phyloP scores from a whole-genome alignment of 2,113 vertebrate genomes.

The Suncus etruscus region DNA sequence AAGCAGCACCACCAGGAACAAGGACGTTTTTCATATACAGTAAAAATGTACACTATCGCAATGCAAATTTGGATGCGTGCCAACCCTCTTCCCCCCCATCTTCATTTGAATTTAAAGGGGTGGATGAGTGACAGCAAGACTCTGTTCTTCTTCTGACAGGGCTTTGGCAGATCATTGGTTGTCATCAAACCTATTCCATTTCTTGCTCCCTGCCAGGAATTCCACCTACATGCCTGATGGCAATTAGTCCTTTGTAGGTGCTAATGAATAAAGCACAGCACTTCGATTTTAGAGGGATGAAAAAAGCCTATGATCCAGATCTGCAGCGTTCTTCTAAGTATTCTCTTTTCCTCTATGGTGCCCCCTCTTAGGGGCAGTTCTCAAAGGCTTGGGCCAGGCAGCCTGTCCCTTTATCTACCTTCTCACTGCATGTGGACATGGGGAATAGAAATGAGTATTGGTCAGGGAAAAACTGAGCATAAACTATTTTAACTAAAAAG shows the following conservation, averaged over 20 bases:
- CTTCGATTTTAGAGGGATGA: constrained; percentile 80
- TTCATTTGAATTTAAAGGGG: constrained; percentile 90
- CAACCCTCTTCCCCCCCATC: constrained; percentile 86
- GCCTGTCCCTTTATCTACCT: not conserved
- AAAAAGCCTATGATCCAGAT: constrained; percentile 86
- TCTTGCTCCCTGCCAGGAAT: constrained; percentile 89
- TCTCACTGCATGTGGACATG: constrained; percentile 66
- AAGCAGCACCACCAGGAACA: constrained; percentile 70
- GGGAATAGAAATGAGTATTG: constrained; percentile 75
- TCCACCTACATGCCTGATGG: constrained; percentile 92
- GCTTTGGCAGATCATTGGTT: constrained; percentile 90
- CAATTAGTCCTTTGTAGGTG: constrained; percentile 90
- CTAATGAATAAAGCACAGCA: constrained; percentile 91
- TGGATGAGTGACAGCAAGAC: constrained; percentile 90
- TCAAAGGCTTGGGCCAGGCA: constrained; percentile 69
- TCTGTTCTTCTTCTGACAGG: constrained; percentile 88
- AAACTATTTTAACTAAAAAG: constrained; percentile 78
- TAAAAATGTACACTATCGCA: constrained; percentile 81
- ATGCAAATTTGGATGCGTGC: constrained; percentile 83
- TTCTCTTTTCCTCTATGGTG: constrained; percentile 36
- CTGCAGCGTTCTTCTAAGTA: constrained; percentile 85
- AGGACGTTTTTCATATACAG: constrained; percentile 69
- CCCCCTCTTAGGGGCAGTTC: constrained; percentile 40
- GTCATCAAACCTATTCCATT: constrained; percentile 90
- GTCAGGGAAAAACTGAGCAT: constrained; percentile 71